A percentile compares a stretch with the other conserved stretches of the same genome.
phyloP scores from a whole-genome alignment of 2,888 invertebrate genomes.

The Erpobdella octoculata region DNA sequence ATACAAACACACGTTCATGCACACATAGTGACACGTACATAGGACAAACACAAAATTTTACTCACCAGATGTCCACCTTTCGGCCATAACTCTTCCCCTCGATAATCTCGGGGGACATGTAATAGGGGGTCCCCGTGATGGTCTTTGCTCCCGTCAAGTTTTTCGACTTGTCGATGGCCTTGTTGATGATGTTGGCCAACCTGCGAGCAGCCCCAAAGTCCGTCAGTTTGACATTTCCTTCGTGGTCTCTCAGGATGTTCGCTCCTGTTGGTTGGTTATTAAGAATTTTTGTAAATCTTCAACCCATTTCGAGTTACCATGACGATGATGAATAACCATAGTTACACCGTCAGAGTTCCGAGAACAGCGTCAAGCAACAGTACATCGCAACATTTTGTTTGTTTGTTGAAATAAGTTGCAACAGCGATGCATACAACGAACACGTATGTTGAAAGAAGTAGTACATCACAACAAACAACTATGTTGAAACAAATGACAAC shows the following conservation, averaged over 20 bases:
- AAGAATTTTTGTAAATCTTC: neutral
- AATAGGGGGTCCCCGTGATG: slow-evolving; percentile 48
- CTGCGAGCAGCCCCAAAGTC: slow-evolving; percentile 55
- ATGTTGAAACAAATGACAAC: too few relatives aligned
- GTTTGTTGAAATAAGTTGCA: too few relatives aligned
- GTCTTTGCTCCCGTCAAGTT: slow-evolving; percentile 15
- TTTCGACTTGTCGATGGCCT: slow-evolving; percentile 14
- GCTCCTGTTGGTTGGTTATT: slow-evolving; percentile 45
- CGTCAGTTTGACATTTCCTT: slow-evolving; percentile 54
- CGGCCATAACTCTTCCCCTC: slow-evolving; percentile 51
- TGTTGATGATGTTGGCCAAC: slow-evolving; percentile 49
- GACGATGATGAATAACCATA: too few relatives aligned
- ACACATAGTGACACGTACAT: neutral
- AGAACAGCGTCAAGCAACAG: neutral
- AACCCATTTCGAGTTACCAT: too few relatives aligned
- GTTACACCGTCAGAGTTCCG: neutral
- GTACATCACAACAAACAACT: too few relatives aligned
- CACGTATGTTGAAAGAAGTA: too few relatives aligned
- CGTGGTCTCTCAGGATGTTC: slow-evolving; percentile 53
- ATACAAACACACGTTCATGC: neutral
- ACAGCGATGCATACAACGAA: too few relatives aligned
- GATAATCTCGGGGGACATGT: slow-evolving; percentile 54
- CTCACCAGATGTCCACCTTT: slow-evolving; percentile 53
- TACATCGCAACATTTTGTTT: neutral
- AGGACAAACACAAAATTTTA: neutral